Percentiles rank a stretch among this genome's conserved stretches.
phyloP scores from a whole-genome alignment of 2,888 invertebrate species.

The Hirtodrosophila histrioides region DNA sequence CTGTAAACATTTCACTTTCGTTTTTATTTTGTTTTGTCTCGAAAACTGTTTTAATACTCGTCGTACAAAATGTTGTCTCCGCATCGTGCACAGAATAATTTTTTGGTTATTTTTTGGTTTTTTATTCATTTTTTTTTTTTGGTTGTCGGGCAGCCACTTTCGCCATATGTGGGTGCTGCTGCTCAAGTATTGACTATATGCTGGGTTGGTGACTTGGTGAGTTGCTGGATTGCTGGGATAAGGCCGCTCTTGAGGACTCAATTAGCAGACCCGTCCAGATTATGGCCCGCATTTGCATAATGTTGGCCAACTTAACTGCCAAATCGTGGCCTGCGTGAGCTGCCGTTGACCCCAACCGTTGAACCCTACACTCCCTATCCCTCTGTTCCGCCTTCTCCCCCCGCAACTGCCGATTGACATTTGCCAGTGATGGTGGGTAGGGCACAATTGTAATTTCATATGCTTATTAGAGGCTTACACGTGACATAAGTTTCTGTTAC shows the following conservation, averaged over 20 bases:
- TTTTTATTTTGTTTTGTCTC: slow-evolving; percentile 47
- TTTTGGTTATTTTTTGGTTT: slow-evolving; percentile 21
- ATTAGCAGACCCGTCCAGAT: slow-evolving; percentile 47
- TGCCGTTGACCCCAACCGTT: slow-evolving; percentile 38
- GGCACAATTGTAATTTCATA: slow-evolving; percentile 39
- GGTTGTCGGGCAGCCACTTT: slow-evolving; percentile 49
- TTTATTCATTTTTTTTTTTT: slow-evolving; percentile 19
- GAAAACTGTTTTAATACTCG: slow-evolving; percentile 53
- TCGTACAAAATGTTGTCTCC: slow-evolving; percentile 58
- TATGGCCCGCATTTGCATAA: slow-evolving; percentile 50
- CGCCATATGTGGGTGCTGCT: slow-evolving; percentile 69
- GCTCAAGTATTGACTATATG: too few relatives aligned
- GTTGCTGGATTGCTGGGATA: neutral
- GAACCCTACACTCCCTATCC: slow-evolving; percentile 21
- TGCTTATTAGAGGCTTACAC: slow-evolving; percentile 38
- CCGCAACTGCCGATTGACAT: slow-evolving; percentile 32
- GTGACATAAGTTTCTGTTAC: slow-evolving; percentile 1
- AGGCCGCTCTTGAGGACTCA: slow-evolving; percentile 42
- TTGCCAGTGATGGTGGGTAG: slow-evolving; percentile 32
- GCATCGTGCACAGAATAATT: slow-evolving; percentile 78
- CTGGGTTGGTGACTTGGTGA: too few relatives aligned
- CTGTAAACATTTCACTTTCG: slow-evolving; percentile 77
- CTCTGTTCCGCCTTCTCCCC: neutral
- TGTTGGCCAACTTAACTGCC: slow-evolving; percentile 23
- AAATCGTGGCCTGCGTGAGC: slow-evolving; percentile 47